Evolutionary conservation across 2,888 invertebrate species (phyloP), one percentile per base, ranked within the genome.

Genomic region (Netelia virgata): DNA sequence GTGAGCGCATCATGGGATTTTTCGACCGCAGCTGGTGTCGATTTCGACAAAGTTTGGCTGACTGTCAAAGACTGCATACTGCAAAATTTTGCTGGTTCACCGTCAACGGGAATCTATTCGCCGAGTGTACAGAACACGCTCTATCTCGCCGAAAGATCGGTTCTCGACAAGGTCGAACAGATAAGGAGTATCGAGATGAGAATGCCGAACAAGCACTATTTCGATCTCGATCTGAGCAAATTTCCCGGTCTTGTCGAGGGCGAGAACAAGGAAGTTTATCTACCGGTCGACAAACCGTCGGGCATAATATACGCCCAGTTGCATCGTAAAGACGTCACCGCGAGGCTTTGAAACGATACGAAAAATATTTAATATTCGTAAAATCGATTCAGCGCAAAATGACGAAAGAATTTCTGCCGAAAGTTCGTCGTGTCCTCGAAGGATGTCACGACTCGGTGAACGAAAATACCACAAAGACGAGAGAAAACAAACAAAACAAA

Each of bases 151-250:
- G 95, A 96, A 90, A 96, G 96, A 91, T 95, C 95, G 81, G 95
- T 96, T 3, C 93, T 97, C 59, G 96, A 96, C 89, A 95, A 95
- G 92, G 94, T 97, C 68, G 94, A 96, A 1, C 96, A 96, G 95
- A 95, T 97, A 64, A 94, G 94, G 3, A 95, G 95, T 91, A 96
- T 97, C 72, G 96, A 96, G 88, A 97, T 97, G 96, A 95, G 95
- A 83, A 96, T 97, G 96, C 97, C 97, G 0, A 97, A 97, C 93
- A 97, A 97, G 89, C 97, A 97, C 91, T 97, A 97, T 91, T 95
- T 96, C 88, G 96, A 95, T 88, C 95, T 97, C 61, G 97, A 97
- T 91, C 95, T 97, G 89, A 95, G 96, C 8, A 96, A 96, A 89
- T 97, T 97, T 93, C 96, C 96, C 28, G 94, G 94, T 1, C 94